Evolutionary conservation across 1,140 invertebrate genomes (phyloP).

Genomic region (Chionoecetes opilio): DNA sequence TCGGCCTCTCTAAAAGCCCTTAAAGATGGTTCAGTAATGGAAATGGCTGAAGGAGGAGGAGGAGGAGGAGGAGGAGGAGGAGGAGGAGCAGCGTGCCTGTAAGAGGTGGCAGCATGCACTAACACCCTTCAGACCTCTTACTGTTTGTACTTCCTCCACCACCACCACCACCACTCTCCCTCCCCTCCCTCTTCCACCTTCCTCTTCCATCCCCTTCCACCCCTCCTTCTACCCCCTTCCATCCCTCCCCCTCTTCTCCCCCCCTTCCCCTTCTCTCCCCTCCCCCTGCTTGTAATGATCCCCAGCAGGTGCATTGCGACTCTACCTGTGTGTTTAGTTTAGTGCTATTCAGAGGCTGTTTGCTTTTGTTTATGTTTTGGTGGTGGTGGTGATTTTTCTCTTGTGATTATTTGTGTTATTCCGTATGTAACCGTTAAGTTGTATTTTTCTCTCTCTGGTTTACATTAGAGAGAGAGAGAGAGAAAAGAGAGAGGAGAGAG

Average conservation of each 20-base stretch:
- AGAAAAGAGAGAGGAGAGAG: no score
- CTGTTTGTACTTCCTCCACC: background rate
- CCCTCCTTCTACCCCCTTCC: background rate
- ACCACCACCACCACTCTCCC: background rate
- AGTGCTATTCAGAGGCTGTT: no score
- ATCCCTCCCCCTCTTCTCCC: background rate
- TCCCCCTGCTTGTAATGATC: background rate
- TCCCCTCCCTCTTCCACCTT: background rate
- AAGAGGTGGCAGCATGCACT: background rate
- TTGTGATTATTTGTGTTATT: background rate
- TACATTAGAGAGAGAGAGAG: no score
- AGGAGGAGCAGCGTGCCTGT: constrained; percentile 37
- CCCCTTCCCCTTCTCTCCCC: background rate
- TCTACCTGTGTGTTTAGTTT: no score
- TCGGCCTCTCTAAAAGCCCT: background rate
- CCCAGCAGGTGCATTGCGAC: no score
- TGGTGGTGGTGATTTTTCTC: no score
- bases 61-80: constrained; percentile 30
- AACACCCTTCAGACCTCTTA: background rate
- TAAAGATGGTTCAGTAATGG: background rate
- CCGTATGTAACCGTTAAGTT: no score
- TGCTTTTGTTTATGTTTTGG: background rate
- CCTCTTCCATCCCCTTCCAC: background rate
- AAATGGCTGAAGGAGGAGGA: background rate
- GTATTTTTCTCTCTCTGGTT: no score